These are phyloP conservation scores for Mystacides longicornis DNA, from an alignment of 2,888 invertebrate genomes.

Conservation along the genomic window DNA sequence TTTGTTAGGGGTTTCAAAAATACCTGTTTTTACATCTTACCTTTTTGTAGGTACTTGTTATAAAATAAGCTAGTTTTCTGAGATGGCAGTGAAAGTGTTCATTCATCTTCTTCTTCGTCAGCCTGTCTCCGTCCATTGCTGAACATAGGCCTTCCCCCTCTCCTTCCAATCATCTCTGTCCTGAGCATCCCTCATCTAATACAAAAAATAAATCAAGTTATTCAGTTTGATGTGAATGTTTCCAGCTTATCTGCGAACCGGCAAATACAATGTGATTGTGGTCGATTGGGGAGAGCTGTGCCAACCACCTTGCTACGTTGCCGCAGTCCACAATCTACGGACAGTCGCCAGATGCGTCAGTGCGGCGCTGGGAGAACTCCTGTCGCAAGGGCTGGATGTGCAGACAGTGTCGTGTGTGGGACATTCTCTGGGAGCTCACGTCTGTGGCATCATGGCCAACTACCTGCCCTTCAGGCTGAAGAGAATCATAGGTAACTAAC, in stretches of 20 bases:
- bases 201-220: too few relatives aligned
- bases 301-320: constrained; percentile 64
- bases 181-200: too few relatives aligned
- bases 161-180: too few relatives aligned
- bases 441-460: constrained; percentile 69
- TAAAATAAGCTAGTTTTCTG: too few relatives aligned
- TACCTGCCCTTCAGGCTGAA: constrained; percentile 65
- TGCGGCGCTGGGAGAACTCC: constrained; percentile 53
- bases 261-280: constrained; percentile 69
- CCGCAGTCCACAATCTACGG: constrained; percentile 67
- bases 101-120: too few relatives aligned
- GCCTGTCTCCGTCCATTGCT: too few relatives aligned
- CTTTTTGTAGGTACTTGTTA: too few relatives aligned
- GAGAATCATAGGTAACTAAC: constrained; percentile 56
- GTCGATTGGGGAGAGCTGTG: constrained; percentile 70
- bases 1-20: too few relatives aligned
- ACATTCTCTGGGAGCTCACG: constrained; percentile 68
- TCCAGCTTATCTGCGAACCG: constrained; percentile 63
- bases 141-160: too few relatives aligned
- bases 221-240: neutral
- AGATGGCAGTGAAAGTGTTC: too few relatives aligned
- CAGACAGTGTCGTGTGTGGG: constrained; percentile 67
- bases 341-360: constrained; percentile 66
- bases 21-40: too few relatives aligned
- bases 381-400: constrained; percentile 58